These are phyloP conservation scores for Malaclemys terrapin DNA, from an alignment of 2,113 vertebrate genomes.

Conservation along the genomic window DNA sequence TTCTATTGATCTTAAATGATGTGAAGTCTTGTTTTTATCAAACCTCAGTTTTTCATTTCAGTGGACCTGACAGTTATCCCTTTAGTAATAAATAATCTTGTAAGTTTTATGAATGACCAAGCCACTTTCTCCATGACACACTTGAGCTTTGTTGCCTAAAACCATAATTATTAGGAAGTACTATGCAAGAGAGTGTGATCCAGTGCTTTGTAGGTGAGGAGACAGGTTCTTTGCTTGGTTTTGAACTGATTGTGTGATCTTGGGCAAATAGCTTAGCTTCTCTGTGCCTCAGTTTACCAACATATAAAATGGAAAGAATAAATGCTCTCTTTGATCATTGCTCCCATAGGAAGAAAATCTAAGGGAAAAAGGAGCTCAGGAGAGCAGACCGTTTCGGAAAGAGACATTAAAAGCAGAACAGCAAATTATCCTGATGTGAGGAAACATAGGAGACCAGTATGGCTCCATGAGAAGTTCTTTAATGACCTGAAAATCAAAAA, in stretches of 20 bases:
- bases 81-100: neutral
- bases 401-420: neutral
- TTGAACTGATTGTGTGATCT: neutral
- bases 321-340: neutral
- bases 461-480: too few species aligned
- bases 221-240: neutral
- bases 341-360: neutral
- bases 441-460: too few species aligned
- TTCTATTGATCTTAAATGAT: neutral
- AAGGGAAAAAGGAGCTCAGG: neutral
- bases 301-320: neutral
- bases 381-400: neutral
- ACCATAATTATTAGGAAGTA: neutral
- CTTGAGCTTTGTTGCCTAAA: neutral
- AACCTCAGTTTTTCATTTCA: neutral
- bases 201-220: neutral
- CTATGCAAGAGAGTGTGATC: neutral
- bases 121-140: neutral
- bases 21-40: neutral
- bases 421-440: too few species aligned
- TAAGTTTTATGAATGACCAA: neutral
- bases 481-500: too few species aligned
- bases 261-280: neutral
- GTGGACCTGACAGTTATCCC: accelerated
- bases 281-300: neutral